Evolutionary conservation across 2,888 invertebrate species (phyloP).

Genomic region (Alloscopus bannaensis): DNA sequence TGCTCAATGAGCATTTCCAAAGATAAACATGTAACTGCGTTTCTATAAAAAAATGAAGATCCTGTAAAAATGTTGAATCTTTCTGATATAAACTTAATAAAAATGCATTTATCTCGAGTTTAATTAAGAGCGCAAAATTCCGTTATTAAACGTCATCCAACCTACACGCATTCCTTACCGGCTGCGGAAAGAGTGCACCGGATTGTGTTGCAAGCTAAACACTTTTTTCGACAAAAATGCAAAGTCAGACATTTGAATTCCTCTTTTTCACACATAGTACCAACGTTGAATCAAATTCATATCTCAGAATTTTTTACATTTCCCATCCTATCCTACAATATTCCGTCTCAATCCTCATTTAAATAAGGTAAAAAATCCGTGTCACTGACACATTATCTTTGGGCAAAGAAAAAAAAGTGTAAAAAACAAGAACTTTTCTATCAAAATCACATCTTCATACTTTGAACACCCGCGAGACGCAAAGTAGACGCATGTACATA

Average conservation of each 20-base stretch:
- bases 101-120: not conserved
- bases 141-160: too few species aligned
- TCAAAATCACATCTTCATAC: slow-evolving; percentile 38
- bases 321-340: not conserved
- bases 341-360: not conserved
- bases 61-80: slow-evolving; percentile 6
- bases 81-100: not conserved
- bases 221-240: slow-evolving; percentile 8
- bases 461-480: not conserved
- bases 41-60: not conserved
- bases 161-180: too few species aligned
- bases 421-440: too few species aligned
- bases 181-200: too few species aligned
- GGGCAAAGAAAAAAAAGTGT: not conserved
- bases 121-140: slow-evolving; percentile 8
- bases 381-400: slow-evolving; percentile 35
- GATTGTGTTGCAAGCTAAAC: too few species aligned
- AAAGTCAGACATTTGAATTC: slow-evolving; percentile 26
- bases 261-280: not conserved
- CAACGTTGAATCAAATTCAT: slow-evolving; percentile 3
- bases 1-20: slow-evolving; percentile 14
- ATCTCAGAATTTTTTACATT: not conserved
- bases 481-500: not conserved
- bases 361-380: slow-evolving; percentile 26
- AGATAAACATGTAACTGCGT: not conserved